Evolutionary conservation across 2,113 vertebrate genomes (phyloP).

Genomic region (Rhipidura dahli): DNA sequence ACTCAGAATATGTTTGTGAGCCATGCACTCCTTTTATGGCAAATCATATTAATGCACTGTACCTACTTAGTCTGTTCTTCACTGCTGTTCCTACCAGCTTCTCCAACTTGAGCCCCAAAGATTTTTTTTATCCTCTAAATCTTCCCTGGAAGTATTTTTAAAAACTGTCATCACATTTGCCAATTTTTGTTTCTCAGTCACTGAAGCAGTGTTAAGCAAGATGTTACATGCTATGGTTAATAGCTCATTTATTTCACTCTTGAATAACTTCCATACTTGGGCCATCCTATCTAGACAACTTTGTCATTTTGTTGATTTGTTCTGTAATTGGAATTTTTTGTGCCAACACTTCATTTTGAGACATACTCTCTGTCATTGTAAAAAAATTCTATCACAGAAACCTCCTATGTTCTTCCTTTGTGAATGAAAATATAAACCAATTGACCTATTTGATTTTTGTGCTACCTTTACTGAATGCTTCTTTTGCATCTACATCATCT

Average conservation of each 20-base stretch:
- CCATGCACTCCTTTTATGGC: background rate
- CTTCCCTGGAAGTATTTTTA: constrained; percentile 35
- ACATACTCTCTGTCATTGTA: background rate
- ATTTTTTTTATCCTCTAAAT: constrained; percentile 19
- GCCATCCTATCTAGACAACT: background rate
- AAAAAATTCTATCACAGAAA: background rate
- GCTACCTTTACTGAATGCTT: background rate
- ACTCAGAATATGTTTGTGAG: background rate
- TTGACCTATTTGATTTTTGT: background rate
- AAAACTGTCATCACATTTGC: constrained; percentile 24
- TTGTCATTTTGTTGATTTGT: background rate
- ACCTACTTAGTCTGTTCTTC: background rate
- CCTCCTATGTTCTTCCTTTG: background rate
- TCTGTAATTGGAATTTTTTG: background rate
- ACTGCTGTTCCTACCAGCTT: background rate
- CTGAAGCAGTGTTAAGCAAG: constrained; percentile 29
- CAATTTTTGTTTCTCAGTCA: constrained; percentile 14
- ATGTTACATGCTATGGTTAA: constrained; percentile 32
- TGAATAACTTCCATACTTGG: background rate
- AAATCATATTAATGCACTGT: background rate
- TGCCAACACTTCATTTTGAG: background rate
- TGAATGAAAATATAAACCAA: background rate
- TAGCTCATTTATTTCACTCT: constrained; percentile 22
- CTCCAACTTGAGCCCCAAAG: background rate
- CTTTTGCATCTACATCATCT: background rate